These are phyloP conservation scores for Metacarcinus magister DNA, from an alignment of 2,888 invertebrate species.

Conservation along the genomic window DNA sequence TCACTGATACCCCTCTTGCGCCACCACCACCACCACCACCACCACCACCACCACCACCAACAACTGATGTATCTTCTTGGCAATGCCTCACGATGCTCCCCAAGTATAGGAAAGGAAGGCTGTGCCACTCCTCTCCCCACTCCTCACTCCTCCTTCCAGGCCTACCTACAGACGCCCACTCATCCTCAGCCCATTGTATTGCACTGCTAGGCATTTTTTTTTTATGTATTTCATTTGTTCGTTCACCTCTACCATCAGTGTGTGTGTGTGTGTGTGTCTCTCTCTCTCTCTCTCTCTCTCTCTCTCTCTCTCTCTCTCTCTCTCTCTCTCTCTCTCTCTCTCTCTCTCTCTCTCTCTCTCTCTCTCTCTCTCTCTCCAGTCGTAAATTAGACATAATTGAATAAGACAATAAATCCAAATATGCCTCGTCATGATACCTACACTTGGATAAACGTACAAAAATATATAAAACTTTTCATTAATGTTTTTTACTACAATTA, in stretches of 20 bases:
- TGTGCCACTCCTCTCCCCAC: neutral
- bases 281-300: constrained; percentile 30
- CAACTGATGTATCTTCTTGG: neutral
- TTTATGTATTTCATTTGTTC: neutral
- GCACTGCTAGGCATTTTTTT: neutral
- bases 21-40: constrained; percentile 41
- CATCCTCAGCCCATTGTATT: neutral
- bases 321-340: constrained; percentile 27
- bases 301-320: constrained; percentile 44
- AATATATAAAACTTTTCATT: neutral
- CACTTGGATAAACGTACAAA: neutral
- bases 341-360: constrained; percentile 27
- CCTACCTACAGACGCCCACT: neutral
- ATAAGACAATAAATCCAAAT: neutral
- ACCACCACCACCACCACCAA: neutral
- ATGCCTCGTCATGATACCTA: neutral
- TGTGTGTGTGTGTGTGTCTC: neutral
- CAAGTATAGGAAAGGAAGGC: neutral
- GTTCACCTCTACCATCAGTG: neutral
- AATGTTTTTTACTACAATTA: neutral
- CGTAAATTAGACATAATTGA: neutral
- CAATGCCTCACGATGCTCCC: neutral
- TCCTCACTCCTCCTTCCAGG: neutral
- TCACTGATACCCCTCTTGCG: neutral
- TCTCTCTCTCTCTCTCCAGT: constrained; percentile 3